phyloP scores from a whole-genome alignment of 2,888 invertebrate species.

The Phoenoteleia sp. region DNA sequence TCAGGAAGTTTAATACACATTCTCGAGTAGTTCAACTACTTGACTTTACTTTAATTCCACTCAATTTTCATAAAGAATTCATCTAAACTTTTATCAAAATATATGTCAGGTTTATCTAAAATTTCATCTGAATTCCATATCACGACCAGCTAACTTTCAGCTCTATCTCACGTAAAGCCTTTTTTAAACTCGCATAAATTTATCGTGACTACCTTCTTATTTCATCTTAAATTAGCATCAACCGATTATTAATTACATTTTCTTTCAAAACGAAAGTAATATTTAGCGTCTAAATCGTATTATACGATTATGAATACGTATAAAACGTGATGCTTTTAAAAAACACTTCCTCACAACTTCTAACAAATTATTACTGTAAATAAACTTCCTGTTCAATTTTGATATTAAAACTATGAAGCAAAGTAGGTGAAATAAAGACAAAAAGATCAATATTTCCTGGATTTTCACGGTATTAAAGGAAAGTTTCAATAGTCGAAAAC shows the following conservation, averaged over 20 bases:
- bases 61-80: conserved; percentile 21
- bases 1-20: background rate
- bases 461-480: conserved; percentile 7
- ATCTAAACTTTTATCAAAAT: conserved; percentile 24
- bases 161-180: background rate
- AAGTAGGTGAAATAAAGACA: conserved; percentile 5
- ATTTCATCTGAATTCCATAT: conserved; percentile 23
- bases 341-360: background rate
- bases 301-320: background rate
- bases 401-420: conserved; percentile 5
- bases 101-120: conserved; percentile 14
- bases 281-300: too few relatives aligned
- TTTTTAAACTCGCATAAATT: conserved; percentile 20
- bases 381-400: conserved; percentile 9
- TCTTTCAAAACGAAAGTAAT: background rate
- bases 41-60: background rate
- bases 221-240: conserved; percentile 4
- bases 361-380: background rate
- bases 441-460: conserved; percentile 12
- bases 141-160: background rate
- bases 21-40: background rate
- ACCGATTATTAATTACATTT: background rate
- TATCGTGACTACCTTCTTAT: conserved; percentile 18
- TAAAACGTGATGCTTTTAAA: background rate
- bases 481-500: background rate